Percentiles rank a stretch among this genome's conserved stretches.
Evolutionary conservation across 2,888 invertebrate species (phyloP).

Genomic region (Andrena bucephala): DNA sequence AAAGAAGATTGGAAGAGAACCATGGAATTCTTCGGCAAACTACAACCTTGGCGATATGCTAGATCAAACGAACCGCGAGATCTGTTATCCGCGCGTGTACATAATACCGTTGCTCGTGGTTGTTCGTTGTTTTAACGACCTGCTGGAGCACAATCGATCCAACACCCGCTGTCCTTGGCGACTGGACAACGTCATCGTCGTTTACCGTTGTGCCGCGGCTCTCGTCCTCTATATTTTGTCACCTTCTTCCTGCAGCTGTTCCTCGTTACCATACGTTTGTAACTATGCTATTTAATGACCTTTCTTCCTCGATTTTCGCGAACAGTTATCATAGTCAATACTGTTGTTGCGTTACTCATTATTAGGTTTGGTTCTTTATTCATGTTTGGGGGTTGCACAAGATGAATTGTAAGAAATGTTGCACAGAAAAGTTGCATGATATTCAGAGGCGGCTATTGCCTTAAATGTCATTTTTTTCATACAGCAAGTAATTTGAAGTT

Average conservation of each 20-base stretch:
- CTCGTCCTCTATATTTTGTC: slow-evolving; percentile 54
- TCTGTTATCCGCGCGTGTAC: slow-evolving; percentile 25
- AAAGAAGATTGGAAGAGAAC: slow-evolving; percentile 18
- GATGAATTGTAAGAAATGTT: too few species aligned
- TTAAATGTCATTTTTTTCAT: too few species aligned
- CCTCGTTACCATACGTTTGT: neutral
- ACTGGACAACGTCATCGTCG: slow-evolving; percentile 48
- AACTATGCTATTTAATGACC: neutral
- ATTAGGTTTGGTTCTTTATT: neutral
- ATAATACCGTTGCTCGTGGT: slow-evolving; percentile 65
- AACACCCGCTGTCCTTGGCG: slow-evolving; percentile 65
- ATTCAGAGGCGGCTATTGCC: too few species aligned
- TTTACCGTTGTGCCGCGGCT: slow-evolving; percentile 66
- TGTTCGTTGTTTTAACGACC: slow-evolving; percentile 37
- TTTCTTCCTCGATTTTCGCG: neutral
- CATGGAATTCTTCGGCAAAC: slow-evolving; percentile 39
- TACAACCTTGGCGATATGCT: slow-evolving; percentile 26
- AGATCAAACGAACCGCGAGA: slow-evolving; percentile 13
- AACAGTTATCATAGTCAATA: neutral
- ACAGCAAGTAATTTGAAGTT: too few species aligned
- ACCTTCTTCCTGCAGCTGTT: slow-evolving; percentile 43
- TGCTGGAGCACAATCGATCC: slow-evolving; percentile 38
- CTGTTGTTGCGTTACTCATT: neutral
- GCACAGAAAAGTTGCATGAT: too few species aligned
- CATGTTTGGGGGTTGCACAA: neutral